Conservation (phyloP, 64 coral and sea anemone species). For the Platygyra sinensis region DNA sequence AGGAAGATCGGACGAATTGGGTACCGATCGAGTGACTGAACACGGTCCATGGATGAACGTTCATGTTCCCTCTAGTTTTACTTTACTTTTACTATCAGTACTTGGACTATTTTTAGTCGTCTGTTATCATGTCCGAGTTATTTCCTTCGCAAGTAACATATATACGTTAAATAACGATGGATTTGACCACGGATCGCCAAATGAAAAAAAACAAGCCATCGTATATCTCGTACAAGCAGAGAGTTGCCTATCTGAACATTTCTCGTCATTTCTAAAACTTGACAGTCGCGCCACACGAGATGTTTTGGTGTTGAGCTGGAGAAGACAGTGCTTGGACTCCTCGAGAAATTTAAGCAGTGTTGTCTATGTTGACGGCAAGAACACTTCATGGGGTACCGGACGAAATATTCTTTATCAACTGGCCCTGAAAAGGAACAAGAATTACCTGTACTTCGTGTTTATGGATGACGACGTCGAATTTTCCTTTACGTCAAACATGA, state of each 20-base stretch:
- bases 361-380: slow-evolving; percentile 55
- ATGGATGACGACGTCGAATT: slow-evolving; percentile 89
- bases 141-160: slow-evolving; percentile 3
- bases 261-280: slow-evolving; percentile 36
- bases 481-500: slow-evolving; percentile 59
- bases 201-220: slow-evolving; percentile 23
- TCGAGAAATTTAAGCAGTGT: slow-evolving; percentile 41
- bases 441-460: slow-evolving; percentile 79
- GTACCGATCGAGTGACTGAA: neutral
- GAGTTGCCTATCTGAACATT: slow-evolving; percentile 66
- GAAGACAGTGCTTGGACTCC: slow-evolving; percentile 38
- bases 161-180: neutral
- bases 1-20: too few relatives aligned
- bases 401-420: slow-evolving; percentile 73
- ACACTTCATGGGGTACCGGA: slow-evolving; percentile 76
- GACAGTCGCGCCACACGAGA: slow-evolving; percentile 58
- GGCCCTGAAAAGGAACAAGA: slow-evolving; percentile 27
- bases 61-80: slow-evolving; percentile 5
- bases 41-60: neutral
- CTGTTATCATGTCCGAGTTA: neutral
- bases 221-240: slow-evolving; percentile 84
- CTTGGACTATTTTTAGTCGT: neutral
- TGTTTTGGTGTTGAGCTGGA: slow-evolving; percentile 79
- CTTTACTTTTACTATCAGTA: neutral
- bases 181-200: neutral